These are phyloP conservation scores for Grapholita molesta DNA, from an alignment of 1,140 invertebrate species.

Conservation along the genomic window DNA sequence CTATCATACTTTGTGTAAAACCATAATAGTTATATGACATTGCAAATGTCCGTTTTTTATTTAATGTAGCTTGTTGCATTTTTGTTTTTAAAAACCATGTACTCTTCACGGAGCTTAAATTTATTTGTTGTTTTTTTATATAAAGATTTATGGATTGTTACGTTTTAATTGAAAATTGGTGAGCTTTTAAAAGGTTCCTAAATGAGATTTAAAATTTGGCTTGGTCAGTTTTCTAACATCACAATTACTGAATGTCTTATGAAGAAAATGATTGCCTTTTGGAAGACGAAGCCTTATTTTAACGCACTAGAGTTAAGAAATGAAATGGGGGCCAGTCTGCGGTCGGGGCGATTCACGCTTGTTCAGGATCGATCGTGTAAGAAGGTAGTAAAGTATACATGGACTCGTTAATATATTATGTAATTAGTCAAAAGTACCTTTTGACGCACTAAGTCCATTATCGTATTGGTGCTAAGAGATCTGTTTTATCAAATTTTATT, in stretches of 20 bases:
- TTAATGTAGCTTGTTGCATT: constrained; percentile 41
- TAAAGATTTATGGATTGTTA: constrained; percentile 58
- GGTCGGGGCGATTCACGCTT: constrained; percentile 35
- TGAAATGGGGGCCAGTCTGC: constrained; percentile 60
- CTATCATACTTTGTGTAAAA: constrained; percentile 36
- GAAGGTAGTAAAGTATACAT: not conserved
- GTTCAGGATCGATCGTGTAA: constrained; percentile 20
- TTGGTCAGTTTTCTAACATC: constrained; percentile 29
- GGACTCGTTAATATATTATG: not conserved
- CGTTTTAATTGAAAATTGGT: constrained; percentile 38
- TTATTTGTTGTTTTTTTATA: constrained; percentile 47
- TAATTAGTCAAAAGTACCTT: constrained; percentile 7
- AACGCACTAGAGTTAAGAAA: constrained; percentile 58
- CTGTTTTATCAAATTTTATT: constrained; percentile 53
- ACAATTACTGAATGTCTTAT: constrained; percentile 42
- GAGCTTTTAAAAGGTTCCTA: constrained; percentile 52
- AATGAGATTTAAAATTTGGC: constrained; percentile 38
- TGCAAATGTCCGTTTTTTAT: constrained; percentile 37
- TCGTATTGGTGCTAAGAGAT: constrained; percentile 68
- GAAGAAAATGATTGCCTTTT: constrained; percentile 53
- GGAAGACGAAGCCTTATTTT: constrained; percentile 58
- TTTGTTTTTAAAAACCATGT: constrained; percentile 33
- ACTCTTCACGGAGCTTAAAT: constrained; percentile 36
- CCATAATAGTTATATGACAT: constrained; percentile 41
- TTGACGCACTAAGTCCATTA: constrained; percentile 12